phyloP scores from a whole-genome alignment of 64 coral and sea anemone genomes.

The Acropora yongei region DNA sequence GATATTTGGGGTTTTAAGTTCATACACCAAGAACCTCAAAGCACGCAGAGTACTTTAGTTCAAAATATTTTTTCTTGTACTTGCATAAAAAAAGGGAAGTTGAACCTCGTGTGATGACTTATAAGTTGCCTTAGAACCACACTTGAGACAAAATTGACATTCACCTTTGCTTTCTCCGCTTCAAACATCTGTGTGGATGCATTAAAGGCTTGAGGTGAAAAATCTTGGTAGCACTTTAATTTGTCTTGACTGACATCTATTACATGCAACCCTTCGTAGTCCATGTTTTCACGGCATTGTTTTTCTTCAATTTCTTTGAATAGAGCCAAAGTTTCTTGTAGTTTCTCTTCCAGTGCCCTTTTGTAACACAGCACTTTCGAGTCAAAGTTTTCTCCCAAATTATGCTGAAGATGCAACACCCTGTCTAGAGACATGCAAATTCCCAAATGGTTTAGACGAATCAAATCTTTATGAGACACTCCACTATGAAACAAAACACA shows the following conservation, averaged over 20 bases:
- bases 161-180: background rate
- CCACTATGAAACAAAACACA: conserved; percentile 64
- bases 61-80: background rate
- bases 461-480: conserved; percentile 45
- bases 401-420: conserved; percentile 24
- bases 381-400: conserved; percentile 46
- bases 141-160: conserved; percentile 2
- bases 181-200: conserved; percentile 11
- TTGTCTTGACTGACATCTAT: conserved; percentile 46
- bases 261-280: background rate
- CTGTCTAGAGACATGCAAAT: conserved; percentile 56
- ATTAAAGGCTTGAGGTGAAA: conserved; percentile 7
- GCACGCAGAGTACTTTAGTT: no score
- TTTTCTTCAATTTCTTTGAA: conserved; percentile 43
- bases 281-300: no score
- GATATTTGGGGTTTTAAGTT: no score
- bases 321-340: conserved; percentile 12
- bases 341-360: conserved; percentile 44
- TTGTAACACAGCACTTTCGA: conserved; percentile 28
- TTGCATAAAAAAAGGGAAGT: conserved; percentile 76
- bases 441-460: conserved; percentile 48
- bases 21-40: no score
- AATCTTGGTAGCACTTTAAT: conserved; percentile 39
- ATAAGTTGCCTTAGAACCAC: conserved; percentile 51
- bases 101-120: conserved; percentile 31